Base-by-base conservation (phyloP, 2,888 invertebrate genomes). In the Thalpophila matura region DNA sequence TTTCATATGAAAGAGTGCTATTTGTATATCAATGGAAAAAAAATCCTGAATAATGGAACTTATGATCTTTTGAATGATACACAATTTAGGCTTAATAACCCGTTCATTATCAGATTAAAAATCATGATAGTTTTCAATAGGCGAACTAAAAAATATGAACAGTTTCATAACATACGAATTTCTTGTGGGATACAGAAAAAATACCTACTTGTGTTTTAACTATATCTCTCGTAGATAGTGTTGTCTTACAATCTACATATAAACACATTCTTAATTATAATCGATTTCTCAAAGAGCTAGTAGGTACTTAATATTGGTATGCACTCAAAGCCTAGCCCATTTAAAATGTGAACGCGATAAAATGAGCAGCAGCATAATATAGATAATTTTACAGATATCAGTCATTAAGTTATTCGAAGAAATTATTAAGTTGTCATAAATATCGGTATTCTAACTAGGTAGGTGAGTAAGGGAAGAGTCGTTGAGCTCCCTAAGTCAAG, bases 381-480 rank as follows among this genome's bases (percentile, higher is more conserved):
- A 73, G 68, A 69, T 69, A 68, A 66, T 24, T 16, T 46, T 5
- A 16, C 10, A 40, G 54, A 51, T 74, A 70, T 37, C 70, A 51
- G 18, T 31, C 54, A 47, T 68, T 60, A 42, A 51, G 50, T 68
- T 46, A 68, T 74, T 70, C 55, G 29, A 47, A 50, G 74, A 70
- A 70, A 55, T 74, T 12, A 54, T 49, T 27, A 50, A 42, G 27
- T 50, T 37, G 74, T 73, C 50, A 73, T 7, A 31, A 9, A 7
- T 47, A 45, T 42, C 24, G 31, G 37, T 27, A 45, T 37, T 37
- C 16, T 24, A 22, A 10, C n/a, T 16, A 49, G 37, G 58, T 31
- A 6, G 24, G 1, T 37, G 10, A 20, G 3, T 58, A n/a, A n/a
- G n/a, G n/a, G 18, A 18, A 20, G 14, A 20, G 65, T 60, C 29